Evolutionary conservation across 1,140 invertebrate genomes (phyloP), one percentile per base, ranked within the genome.

Genomic region (Sesamia nonagrioides): DNA sequence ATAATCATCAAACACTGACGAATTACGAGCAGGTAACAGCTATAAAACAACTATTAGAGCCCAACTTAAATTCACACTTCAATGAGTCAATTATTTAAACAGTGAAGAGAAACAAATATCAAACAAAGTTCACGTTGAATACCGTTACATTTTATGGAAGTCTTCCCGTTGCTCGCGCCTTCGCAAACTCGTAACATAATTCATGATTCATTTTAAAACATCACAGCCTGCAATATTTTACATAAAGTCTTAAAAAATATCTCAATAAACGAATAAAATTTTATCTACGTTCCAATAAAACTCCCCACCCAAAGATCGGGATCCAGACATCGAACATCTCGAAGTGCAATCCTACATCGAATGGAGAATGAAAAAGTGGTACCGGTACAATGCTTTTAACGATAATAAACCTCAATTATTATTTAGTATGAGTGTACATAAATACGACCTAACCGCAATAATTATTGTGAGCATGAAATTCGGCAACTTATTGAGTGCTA

Each of bases 391-490:
- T 68, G 61, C 74, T 77, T 68, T 68, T 54, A 56, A 68, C 54
- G 61, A 68, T 77, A 77, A 77, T 77, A 77, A 77, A 77, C 61
- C 74, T 77, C 74, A 77, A 77, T 77, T 68, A 77, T 77, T 77
- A 77, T 77, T 48, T 63, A 75, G 73, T 75, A 75, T 77, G 61
- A 77, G 74, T 68, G 61, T 68, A 68, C 74, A 68, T 77, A 54
- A 77, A 77, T 77, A 77, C 74, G 58, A 68, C 21, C 35, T 77
- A 77, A 77, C 74, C 61, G 74, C 74, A 77, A 68, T 77, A 77
- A 77, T 77, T 50, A 77, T 77, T 68, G 61, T 68, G 42, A 77
- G 61, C 74, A 77, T 77, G 74, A 77, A 66, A 77, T 77, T 77
- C 60, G 74, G 74, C 74, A 77, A 68, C 61, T 77, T 45, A 56